These are phyloP conservation scores for Megaleporinus macrocephalus DNA, from an alignment of 2,113 vertebrate species.

Conservation along the genomic window DNA sequence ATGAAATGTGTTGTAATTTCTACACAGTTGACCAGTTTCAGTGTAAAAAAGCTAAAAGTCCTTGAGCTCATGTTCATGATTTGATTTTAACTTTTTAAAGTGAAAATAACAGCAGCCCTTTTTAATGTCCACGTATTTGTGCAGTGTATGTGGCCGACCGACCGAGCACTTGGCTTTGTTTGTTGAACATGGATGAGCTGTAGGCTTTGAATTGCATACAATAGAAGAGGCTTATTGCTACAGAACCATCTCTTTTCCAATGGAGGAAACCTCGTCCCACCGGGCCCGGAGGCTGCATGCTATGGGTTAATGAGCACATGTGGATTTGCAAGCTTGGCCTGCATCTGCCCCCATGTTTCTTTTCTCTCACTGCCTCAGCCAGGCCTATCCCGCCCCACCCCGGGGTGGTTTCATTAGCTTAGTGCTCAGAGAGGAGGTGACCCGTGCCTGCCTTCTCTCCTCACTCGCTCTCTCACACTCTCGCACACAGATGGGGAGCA, in stretches of 20 bases:
- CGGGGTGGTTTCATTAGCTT: slow-evolving; percentile 7
- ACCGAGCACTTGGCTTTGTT: background rate
- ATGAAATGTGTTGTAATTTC: too few relatives aligned
- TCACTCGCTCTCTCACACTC: background rate
- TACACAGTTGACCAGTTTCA: too few relatives aligned
- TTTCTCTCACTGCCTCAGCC: background rate
- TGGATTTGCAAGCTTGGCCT: background rate
- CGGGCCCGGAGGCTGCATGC: background rate
- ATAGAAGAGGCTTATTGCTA: background rate
- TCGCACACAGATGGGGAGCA: slow-evolving; percentile 23
- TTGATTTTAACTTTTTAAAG: too few relatives aligned
- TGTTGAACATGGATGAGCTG: background rate
- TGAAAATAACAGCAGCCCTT: too few relatives aligned
- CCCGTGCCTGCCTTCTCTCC: background rate
- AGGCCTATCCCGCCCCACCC: background rate
- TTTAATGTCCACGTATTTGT: too few relatives aligned
- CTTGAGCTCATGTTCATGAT: too few relatives aligned
- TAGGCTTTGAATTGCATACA: background rate
- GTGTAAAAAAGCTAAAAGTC: too few relatives aligned
- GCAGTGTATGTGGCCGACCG: too few relatives aligned
- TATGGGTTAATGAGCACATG: background rate
- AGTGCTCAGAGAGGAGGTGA: background rate
- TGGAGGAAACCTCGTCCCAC: background rate
- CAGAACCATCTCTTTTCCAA: background rate
- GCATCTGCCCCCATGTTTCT: background rate